Base-by-base conservation (phyloP, 2,888 invertebrate genomes). In the Euzophera pinguis region DNA sequence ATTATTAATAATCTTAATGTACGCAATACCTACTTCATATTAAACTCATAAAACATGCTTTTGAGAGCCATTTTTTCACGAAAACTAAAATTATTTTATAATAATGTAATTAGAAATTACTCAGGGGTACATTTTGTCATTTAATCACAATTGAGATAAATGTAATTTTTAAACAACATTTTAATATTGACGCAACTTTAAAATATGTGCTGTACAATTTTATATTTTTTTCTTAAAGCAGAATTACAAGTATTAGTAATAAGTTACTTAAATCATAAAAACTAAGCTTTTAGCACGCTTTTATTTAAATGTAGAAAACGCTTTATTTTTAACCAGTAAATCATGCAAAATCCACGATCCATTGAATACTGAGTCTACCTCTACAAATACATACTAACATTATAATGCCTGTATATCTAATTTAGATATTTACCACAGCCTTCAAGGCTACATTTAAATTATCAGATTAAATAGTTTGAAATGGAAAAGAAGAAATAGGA, bases 361-460 rank as follows among this genome's bases (percentile, higher is more conserved):
- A 29, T 34, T 16, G 10, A 10, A 45, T 14, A 34, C 32, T 3
- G 2, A 7, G n/a, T 43, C 51, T 42, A 41, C 13, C 39, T 35
- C 42, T 50, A 50, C 50, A 43, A 48, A 16, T 48, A 47, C 16
- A 35, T 17, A 35, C 48, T 47, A 47, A 47, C 27, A 13, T 22
- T 39, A 49, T 29, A 39, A 27, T 49, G 45, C 39, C 32, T 32
- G 5, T 53, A 50, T 52, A 47, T 47, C 42, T 57, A 50, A 54
- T 56, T 57, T 56, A 57, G 50, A 52, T 69, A 62, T 71, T 71
- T 73, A 69, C 72, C 84, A 85, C 83, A 84, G 85, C 87, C 85
- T 71, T 70, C 62, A 76, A 84, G 86, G 87, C 88, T 81, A 71
- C 62, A 61, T 64, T 68, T 63, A 55, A 64, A 75, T 73, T 75